A percentile compares a stretch with the other conserved stretches of the same genome.
phyloP scores from a whole-genome alignment of 1,140 invertebrate genomes.

The Macrobrachium nipponense region DNA sequence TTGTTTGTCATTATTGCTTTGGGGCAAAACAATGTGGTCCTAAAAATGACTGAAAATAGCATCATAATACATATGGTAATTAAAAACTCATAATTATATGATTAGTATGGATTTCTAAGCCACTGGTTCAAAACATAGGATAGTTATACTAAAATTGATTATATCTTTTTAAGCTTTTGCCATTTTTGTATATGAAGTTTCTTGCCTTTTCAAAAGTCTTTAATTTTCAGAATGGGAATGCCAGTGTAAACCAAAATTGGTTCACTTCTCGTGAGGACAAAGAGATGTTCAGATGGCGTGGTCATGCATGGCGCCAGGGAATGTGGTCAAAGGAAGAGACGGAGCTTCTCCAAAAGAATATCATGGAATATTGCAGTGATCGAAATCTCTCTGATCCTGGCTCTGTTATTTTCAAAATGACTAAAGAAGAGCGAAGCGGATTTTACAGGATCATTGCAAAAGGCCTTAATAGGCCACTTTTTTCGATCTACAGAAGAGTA shows the following conservation, averaged over 20 bases:
- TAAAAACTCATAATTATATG: too few species aligned
- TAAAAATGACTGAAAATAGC: too few species aligned
- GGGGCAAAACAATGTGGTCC: too few species aligned
- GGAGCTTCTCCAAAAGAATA: slow-evolving; percentile 70
- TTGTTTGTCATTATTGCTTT: too few species aligned
- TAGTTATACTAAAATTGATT: not conserved
- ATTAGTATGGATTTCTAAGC: too few species aligned
- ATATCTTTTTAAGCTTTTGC: not conserved
- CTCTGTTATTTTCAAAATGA: slow-evolving; percentile 72
- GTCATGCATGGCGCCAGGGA: slow-evolving; percentile 70
- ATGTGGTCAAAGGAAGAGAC: slow-evolving; percentile 72
- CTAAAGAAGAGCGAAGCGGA: slow-evolving; percentile 72
- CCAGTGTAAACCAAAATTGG: slow-evolving; percentile 49
- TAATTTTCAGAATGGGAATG: slow-evolving; percentile 27
- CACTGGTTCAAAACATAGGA: not conserved
- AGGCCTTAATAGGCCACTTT: slow-evolving; percentile 71
- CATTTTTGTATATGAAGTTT: not conserved
- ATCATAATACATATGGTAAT: too few species aligned
- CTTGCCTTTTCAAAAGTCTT: not conserved
- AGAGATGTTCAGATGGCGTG: slow-evolving; percentile 49
- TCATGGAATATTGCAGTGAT: slow-evolving; percentile 69
- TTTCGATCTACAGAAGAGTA: slow-evolving; percentile 72
- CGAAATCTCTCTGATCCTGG: slow-evolving; percentile 69
- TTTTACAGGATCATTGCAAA: slow-evolving; percentile 71
- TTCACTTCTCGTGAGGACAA: slow-evolving; percentile 56